These are phyloP conservation scores for Champsocephalus esox DNA, from an alignment of 2,797 vertebrate genomes.

Conservation along the genomic window DNA sequence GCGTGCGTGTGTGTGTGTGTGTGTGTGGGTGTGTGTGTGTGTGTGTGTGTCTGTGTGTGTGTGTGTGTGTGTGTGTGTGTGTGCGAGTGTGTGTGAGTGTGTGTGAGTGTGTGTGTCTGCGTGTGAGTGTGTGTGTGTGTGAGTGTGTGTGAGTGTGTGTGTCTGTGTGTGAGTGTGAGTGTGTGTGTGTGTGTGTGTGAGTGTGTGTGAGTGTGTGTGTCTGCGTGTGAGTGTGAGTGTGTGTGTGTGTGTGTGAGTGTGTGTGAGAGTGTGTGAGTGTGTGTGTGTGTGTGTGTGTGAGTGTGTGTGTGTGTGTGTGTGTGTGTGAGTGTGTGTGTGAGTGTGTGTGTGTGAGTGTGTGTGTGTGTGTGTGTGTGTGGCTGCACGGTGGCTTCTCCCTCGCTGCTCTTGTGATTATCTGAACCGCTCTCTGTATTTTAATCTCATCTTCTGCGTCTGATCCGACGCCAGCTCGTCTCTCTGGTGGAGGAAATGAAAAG, in stretches of 20 bases:
- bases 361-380: neutral
- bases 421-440: conserved; percentile 40
- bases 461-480: conserved; percentile 41
- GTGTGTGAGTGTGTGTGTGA: conserved; percentile 7
- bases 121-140: neutral
- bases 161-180: conserved; percentile 16
- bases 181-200: conserved; percentile 22
- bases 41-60: conserved; percentile 28
- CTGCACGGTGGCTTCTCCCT: conserved; percentile 26
- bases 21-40: conserved; percentile 29
- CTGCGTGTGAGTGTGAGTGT: conserved; percentile 45
- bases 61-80: conserved; percentile 38
- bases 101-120: conserved; percentile 31
- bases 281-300: conserved; percentile 30
- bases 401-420: conserved; percentile 57
- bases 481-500: conserved; percentile 3
- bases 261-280: conserved; percentile 28
- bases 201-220: conserved; percentile 24
- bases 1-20: conserved; percentile 20
- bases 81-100: conserved; percentile 22
- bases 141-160: conserved; percentile 24
- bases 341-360: conserved; percentile 30
- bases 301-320: conserved; percentile 15
- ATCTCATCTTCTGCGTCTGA: conserved; percentile 39
- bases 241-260: conserved; percentile 14